Base-by-base conservation (phyloP, 2,888 invertebrate species). In the Imbricaverruca yamaguchii region DNA sequence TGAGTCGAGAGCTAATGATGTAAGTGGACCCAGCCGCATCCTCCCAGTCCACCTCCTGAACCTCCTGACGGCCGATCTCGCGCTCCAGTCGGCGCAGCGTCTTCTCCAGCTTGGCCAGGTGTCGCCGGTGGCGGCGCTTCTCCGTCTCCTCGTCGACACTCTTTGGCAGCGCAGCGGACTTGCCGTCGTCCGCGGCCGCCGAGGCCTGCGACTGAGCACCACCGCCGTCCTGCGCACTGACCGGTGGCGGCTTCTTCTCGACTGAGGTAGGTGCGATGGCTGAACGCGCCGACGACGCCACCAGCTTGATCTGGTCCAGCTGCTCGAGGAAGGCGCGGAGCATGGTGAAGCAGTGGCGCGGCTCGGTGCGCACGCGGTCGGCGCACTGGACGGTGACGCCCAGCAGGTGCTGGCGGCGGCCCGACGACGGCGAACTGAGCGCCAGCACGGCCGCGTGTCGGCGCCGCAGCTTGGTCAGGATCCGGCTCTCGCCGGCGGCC, bases 71-170 rank as follows among this genome's bases (percentile, higher is more conserved):
- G 13, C 7, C 79, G 25, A 79, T 79, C 25, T 79, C 79, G 13
- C 79, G 79, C 79, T 79, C 79, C 23, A 79, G 79, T 23, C 23
- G 79, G 25, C 79, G 79, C 57, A 79, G 79, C 57, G 79, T 79
- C 59, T 57, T 57, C 79, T 57, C 79, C 23, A 79, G 18, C 25
- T 79, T 79, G 13, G 57, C 25, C 56, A 79, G 25, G 56, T 79
- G 79, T 4, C 59, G 56, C 8, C 59, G 79, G n/a, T 79, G 56
- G 7, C 56, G 57, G n/a, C 79, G 56, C 23, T 8, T 2, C 79
- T 57, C 25, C 15, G n/a, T 79, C n/a, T 79, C 23, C 6, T 79
- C 79, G 9, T 11, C n/a, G 39, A 39, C 39, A 39, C 39, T 39
- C 39, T 39, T 39, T 39, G 39, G 39, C 39, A 39, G 39, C 6